Base-by-base conservation (phyloP, 2,797 vertebrate species). In the Lagocephalus sceleratus region DNA sequence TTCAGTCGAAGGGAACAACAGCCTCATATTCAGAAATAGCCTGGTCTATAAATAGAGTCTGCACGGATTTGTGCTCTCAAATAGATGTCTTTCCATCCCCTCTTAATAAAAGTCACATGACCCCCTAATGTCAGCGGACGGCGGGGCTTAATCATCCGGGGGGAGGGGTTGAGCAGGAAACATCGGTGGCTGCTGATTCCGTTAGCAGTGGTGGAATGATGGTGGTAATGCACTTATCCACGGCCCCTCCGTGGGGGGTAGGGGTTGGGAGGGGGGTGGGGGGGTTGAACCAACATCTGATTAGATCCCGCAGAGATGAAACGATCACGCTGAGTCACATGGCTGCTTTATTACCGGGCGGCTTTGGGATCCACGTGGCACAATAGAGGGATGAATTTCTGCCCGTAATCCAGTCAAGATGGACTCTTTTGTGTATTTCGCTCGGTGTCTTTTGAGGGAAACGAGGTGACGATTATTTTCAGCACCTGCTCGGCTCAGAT, bases 151-250 rank as follows among this genome's bases (percentile, higher is more conserved):
- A 86, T 78, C 74, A 70, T 68, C 54, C 50, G 45, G 29, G 51
- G 61, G 78, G 47, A 46, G 67, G 68, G 51, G 68, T 39, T 48
- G 66, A 59, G 72, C 65, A 57, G 79, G 76, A 78, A 71, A 67
- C 10, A 20, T 60, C 61, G 77, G 58, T 63, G 77, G 62, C 67
- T 79, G 75, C 43, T 75, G 78, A 85, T 80, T 76, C 66, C 0
- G 78, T 85, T 84, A 79, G 78, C 65, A 74, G 78, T 43, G 15
- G 67, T 62, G 71, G 79, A 85, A 72, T 88, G 83, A 88, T 88
- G 84, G 75, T 70, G 80, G 83, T 90, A 89, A 90, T 83, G 68
- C 74, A 82, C 72, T 89, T 84, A 88, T 81, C 80, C 71, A 61
- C 67, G 20, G 76, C 47, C 59, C 69, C 75, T 73, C 54, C 61